Conservation (phyloP, 2,113 vertebrate species). For the Lipophrys pholis region DNA sequence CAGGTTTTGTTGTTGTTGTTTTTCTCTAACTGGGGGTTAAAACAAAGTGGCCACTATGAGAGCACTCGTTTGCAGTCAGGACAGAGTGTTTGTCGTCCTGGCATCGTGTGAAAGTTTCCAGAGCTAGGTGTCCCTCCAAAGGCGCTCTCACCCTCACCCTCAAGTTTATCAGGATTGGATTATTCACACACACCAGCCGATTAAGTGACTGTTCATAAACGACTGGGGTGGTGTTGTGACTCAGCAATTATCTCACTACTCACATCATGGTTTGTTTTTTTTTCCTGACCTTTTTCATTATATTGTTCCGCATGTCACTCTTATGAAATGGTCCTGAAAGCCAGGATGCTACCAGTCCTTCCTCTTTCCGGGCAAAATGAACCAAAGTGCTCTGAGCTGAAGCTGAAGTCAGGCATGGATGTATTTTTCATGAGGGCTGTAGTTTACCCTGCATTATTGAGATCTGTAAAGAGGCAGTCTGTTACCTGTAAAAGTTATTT, state of each 20-base stretch:
- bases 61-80: slow-evolving; percentile 28
- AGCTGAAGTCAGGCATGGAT: slow-evolving; percentile 41
- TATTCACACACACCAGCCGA: too few species aligned
- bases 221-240: not conserved
- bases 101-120: slow-evolving; percentile 45
- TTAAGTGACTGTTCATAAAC: not conserved
- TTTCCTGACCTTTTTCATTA: slow-evolving; percentile 16
- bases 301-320: slow-evolving; percentile 5
- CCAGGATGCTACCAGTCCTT: slow-evolving; percentile 27
- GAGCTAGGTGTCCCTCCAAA: not conserved
- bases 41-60: slow-evolving; percentile 33
- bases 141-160: not conserved
- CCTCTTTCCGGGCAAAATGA: not conserved
- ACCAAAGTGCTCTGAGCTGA: slow-evolving; percentile 19
- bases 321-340: not conserved
- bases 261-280: not conserved
- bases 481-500: slow-evolving; percentile 62
- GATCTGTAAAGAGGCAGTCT: slow-evolving; percentile 53
- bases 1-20: slow-evolving; percentile 21
- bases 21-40: slow-evolving; percentile 8
- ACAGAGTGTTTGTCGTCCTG: slow-evolving; percentile 12
- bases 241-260: not conserved
- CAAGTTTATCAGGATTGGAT: not conserved
- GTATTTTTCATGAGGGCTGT: slow-evolving; percentile 63
- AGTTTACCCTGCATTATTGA: slow-evolving; percentile 71